Base-by-base conservation (phyloP, 2,888 invertebrate species). In the Drosophila ustulata region DNA sequence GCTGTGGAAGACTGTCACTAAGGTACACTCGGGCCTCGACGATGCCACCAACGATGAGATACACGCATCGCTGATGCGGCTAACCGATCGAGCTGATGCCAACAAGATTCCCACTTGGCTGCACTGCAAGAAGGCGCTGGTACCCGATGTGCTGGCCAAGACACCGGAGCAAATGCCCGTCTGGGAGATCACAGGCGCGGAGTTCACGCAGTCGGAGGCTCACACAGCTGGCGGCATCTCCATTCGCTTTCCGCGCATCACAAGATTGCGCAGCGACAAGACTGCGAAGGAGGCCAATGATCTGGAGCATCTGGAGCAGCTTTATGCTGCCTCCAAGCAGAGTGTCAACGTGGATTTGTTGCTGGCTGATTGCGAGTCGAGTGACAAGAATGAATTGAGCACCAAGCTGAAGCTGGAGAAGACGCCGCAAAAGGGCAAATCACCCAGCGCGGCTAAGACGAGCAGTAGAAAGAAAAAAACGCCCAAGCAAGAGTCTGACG, bases 161-260 rank as follows among this genome's bases (percentile, higher is more conserved):
- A 95, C 97, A 92, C 98, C 98, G 0, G 95, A 96, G 90, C 93
- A 94, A 28, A 96, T 97, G 91, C 98, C 98, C 0, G 96, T 99
- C 7, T 98, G 98, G 98, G 98, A 98, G 93, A 97, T 98, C 66
- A 97, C 97, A 0, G 94, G 96, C 0, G 96, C 96, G 0, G 96
- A 96, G 91, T 94, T 96, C 77, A 96, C 96, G 2, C 95, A 96
- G 91, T 95, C 96, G 3, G 95, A 95, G 63, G 94, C 96, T 5
- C 98, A 99, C 90, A 98, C 98, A 1, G 98, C 98, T 0, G 95
- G 96, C 83, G 98, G 98, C 2, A 98, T 99, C 85, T 98, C 98
- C 3, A 97, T 98, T 49, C 93, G 98, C 58, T 98, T 98, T 93
- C 98, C 98, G 0, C 94, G 98, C 78, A 97, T 98, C 0, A 96